A percentile compares a stretch with the other conserved stretches of the same genome.
Evolutionary conservation across 2,888 invertebrate genomes (phyloP).

Genomic region (Rutpela maculata): DNA sequence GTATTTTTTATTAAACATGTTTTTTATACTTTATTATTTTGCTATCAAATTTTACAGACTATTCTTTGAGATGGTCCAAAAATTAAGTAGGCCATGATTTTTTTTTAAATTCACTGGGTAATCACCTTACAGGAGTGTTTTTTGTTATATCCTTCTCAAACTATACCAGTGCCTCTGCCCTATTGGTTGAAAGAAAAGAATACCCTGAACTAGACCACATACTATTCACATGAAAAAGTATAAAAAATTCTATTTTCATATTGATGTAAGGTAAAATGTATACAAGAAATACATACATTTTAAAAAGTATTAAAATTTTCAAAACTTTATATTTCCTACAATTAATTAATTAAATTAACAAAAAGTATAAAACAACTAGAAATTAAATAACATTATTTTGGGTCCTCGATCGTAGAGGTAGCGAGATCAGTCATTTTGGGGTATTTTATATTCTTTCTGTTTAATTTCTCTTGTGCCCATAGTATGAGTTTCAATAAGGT

Average conservation of each 20-base stretch:
- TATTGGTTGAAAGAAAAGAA: no score
- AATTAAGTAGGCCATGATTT: not conserved
- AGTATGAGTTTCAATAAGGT: slow-evolving; percentile 93
- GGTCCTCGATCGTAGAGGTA: slow-evolving; percentile 85
- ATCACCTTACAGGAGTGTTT: no score
- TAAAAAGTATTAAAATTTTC: slow-evolving; percentile 23
- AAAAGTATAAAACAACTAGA: slow-evolving; percentile 41
- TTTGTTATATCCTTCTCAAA: no score
- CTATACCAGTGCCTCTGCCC: no score
- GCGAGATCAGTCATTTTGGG: slow-evolving; percentile 96
- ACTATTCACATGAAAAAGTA: slow-evolving; percentile 12
- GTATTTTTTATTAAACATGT: not conserved
- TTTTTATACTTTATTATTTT: not conserved
- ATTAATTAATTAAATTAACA: slow-evolving; percentile 37
- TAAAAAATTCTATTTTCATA: slow-evolving; percentile 12
- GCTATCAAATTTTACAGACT: not conserved
- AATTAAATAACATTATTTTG: slow-evolving; percentile 59
- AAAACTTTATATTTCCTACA: slow-evolving; percentile 37
- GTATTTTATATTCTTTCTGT: slow-evolving; percentile 95
- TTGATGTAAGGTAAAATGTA: no score
- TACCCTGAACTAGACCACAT: not conserved
- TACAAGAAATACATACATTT: not conserved
- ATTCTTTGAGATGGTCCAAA: not conserved
- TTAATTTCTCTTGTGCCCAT: slow-evolving; percentile 97
- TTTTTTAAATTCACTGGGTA: not conserved